A percentile compares a stretch with the other conserved stretches of the same genome.
phyloP scores from a whole-genome alignment of 2,113 vertebrate species.

The Phrynosoma blainvillii region DNA sequence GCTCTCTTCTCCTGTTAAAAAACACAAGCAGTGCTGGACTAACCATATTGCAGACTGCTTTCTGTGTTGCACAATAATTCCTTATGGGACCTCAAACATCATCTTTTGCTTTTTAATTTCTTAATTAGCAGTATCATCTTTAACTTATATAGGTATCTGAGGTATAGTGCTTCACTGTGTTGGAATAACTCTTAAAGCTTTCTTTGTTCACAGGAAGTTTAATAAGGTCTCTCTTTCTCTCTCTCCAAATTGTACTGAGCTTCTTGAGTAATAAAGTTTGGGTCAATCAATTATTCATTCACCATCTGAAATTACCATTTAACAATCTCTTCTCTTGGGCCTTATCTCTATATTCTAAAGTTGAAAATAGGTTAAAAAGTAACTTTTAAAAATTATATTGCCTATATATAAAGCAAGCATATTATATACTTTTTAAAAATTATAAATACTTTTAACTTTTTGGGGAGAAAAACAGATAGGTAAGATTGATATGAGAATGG shows the following conservation, averaged over 20 bases:
- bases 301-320: conserved; percentile 44
- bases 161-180: conserved; percentile 55
- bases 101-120: conserved; percentile 65
- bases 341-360: conserved; percentile 17
- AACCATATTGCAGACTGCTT: conserved; percentile 65
- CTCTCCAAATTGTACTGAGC: neutral
- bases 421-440: neutral
- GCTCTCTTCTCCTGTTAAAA: conserved; percentile 48
- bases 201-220: conserved; percentile 41
- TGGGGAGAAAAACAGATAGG: neutral
- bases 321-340: conserved; percentile 24
- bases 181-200: conserved; percentile 57
- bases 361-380: conserved; percentile 28
- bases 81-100: conserved; percentile 39
- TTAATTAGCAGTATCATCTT: conserved; percentile 62
- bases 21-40: conserved; percentile 47
- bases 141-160: conserved; percentile 49
- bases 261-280: conserved; percentile 39
- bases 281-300: conserved; percentile 41
- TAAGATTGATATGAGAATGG: no score
- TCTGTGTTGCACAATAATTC: conserved; percentile 60
- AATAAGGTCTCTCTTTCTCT: conserved; percentile 34
- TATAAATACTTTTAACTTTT: neutral
- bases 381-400: conserved; percentile 29
- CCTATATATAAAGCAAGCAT: neutral